These are phyloP conservation scores for Kryphioiulus occultus DNA, from an alignment of 2,888 invertebrate genomes.

Conservation along the genomic window DNA sequence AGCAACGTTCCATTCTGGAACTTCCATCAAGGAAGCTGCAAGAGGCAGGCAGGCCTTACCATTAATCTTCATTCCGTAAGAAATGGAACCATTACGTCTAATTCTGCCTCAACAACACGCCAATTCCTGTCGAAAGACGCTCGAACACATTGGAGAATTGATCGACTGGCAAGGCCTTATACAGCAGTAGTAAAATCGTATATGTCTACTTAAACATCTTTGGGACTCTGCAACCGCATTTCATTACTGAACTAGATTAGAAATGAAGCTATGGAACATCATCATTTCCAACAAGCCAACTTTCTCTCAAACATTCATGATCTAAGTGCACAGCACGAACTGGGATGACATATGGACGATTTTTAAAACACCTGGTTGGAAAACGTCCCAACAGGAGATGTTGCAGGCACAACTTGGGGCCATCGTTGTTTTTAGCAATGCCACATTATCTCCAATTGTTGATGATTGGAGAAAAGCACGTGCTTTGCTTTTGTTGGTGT, in stretches of 20 bases:
- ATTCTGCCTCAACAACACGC: slow-evolving; percentile 10
- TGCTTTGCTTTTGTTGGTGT: neutral
- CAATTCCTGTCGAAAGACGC: neutral
- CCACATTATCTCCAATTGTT: too few relatives aligned
- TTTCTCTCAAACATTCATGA: too few relatives aligned
- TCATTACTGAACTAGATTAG: neutral
- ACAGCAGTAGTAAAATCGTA: neutral
- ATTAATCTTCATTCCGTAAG: neutral
- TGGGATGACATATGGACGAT: too few relatives aligned
- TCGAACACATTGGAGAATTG: neutral
- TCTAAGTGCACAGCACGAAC: too few relatives aligned
- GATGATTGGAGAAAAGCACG: neutral
- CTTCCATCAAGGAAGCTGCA: neutral
- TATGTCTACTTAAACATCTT: neutral
- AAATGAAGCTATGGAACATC: neutral
- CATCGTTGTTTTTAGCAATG: too few relatives aligned
- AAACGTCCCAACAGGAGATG: too few relatives aligned
- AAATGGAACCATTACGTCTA: neutral
- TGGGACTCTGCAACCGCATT: neutral
- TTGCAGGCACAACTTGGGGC: too few relatives aligned
- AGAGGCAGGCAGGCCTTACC: neutral
- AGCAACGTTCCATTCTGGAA: too few relatives aligned
- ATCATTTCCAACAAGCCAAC: too few relatives aligned
- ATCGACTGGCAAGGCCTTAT: neutral
- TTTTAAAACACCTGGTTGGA: too few relatives aligned